Evolutionary conservation across 1,140 invertebrate species (phyloP).

Genomic region (Drosophila kohkoa): DNA sequence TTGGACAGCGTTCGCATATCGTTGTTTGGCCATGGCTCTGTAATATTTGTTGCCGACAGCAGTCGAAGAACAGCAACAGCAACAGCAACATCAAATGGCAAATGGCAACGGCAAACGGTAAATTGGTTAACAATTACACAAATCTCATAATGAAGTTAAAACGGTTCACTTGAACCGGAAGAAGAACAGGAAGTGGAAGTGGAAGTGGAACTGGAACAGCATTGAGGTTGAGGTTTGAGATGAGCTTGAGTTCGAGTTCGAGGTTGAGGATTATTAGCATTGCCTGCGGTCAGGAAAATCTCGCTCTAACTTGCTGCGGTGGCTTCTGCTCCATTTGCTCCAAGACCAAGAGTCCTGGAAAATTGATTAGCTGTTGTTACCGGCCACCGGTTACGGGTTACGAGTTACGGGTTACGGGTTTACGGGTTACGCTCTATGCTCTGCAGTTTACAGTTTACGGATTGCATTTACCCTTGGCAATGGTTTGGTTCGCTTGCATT

Average conservation of each 20-base stretch:
- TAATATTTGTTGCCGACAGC: constrained; percentile 27
- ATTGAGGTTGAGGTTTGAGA: background rate
- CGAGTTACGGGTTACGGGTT: constrained; percentile 12
- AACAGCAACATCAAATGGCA: background rate
- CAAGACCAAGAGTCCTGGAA: constrained; percentile 36
- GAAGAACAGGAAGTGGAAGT: background rate
- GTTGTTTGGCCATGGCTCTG: constrained; percentile 29
- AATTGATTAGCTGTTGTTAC: constrained; percentile 71
- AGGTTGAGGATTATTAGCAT: constrained; percentile 54
- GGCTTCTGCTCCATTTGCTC: constrained; percentile 31
- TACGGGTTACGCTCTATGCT: constrained; percentile 22
- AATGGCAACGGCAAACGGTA: constrained; percentile 66
- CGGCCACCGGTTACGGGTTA: constrained; percentile 8
- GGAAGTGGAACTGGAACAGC: background rate
- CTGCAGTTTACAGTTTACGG: constrained; percentile 17
- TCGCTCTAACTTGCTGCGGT: constrained; percentile 25
- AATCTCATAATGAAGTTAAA: constrained; percentile 76
- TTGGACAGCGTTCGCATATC: constrained; percentile 60
- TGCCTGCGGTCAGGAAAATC: constrained; percentile 71
- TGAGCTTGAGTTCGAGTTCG: background rate
- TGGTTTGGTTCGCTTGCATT: constrained; percentile 54
- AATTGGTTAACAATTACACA: constrained; percentile 79
- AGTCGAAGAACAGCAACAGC: constrained; percentile 2
- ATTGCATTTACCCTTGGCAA: constrained; percentile 30
- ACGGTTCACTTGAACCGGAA: constrained; percentile 23